These are phyloP conservation scores for Strigamia maritima DNA, from an alignment of 2,888 invertebrate species.

Conservation along the genomic window DNA sequence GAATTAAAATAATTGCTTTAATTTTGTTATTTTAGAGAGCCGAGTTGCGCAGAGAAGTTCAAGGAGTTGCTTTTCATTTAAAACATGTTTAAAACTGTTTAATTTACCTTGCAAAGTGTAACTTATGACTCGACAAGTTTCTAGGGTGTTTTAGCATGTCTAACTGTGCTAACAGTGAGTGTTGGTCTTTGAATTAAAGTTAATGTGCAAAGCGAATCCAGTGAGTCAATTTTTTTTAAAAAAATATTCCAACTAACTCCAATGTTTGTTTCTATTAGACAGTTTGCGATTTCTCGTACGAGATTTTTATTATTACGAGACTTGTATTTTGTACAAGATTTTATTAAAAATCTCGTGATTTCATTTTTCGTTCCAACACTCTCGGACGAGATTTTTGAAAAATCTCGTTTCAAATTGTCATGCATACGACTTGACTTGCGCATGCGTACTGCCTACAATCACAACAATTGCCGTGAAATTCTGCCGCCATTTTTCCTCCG, in stretches of 20 bases:
- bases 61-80: conserved; percentile 4
- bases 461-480: too few species aligned
- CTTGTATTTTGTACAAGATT: too few species aligned
- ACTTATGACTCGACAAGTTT: not conserved
- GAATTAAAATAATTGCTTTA: not conserved
- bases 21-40: not conserved
- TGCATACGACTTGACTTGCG: too few species aligned
- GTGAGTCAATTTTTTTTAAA: not conserved
- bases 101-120: not conserved
- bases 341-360: too few species aligned
- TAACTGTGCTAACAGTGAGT: not conserved
- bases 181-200: not conserved
- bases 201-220: not conserved
- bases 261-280: not conserved
- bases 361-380: too few species aligned
- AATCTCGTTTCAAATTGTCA: too few species aligned
- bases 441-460: too few species aligned
- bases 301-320: too few species aligned
- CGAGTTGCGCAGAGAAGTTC: not conserved
- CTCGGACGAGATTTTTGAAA: too few species aligned
- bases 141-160: not conserved
- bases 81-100: not conserved
- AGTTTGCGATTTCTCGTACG: too few species aligned
- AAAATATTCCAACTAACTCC: not conserved
- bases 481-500: too few species aligned